Percentiles rank a stretch among this genome's conserved stretches.
Evolutionary conservation across 2,113 vertebrate genomes (phyloP).

Genomic region (Hydropotes inermis): DNA sequence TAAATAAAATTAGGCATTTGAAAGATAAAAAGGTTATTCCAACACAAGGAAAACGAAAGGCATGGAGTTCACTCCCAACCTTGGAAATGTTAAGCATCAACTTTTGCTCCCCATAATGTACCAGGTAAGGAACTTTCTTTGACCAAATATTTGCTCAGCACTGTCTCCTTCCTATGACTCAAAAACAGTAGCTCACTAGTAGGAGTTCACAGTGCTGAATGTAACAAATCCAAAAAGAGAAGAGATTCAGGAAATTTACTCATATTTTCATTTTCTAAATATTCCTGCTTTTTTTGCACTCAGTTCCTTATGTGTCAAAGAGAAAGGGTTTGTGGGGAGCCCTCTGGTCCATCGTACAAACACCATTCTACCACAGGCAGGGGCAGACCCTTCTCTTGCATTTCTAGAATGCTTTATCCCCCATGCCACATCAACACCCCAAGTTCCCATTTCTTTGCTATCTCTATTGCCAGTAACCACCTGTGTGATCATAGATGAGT

Average conservation of each 20-base stretch:
- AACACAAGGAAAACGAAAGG: background rate
- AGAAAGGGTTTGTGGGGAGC: background rate
- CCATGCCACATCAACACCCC: background rate
- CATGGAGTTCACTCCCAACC: background rate
- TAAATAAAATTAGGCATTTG: background rate
- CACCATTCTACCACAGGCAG: background rate
- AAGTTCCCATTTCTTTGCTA: background rate
- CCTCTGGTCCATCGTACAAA: background rate
- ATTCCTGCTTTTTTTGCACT: background rate
- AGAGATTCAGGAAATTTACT: background rate
- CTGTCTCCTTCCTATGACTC: background rate
- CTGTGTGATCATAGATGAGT: background rate
- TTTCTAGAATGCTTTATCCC: background rate
- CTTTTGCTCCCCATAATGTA: background rate
- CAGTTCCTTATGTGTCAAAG: background rate
- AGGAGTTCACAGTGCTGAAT: background rate
- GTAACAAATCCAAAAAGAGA: background rate
- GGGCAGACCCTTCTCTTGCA: background rate
- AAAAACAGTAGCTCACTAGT: background rate
- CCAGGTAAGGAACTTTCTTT: background rate
- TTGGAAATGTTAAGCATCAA: background rate
- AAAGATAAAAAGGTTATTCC: background rate
- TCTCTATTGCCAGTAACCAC: background rate
- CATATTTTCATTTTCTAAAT: background rate
- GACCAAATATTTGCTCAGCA: background rate